Evolutionary conservation across 2,888 invertebrate genomes (phyloP).

Genomic region (Lottia scabra): DNA sequence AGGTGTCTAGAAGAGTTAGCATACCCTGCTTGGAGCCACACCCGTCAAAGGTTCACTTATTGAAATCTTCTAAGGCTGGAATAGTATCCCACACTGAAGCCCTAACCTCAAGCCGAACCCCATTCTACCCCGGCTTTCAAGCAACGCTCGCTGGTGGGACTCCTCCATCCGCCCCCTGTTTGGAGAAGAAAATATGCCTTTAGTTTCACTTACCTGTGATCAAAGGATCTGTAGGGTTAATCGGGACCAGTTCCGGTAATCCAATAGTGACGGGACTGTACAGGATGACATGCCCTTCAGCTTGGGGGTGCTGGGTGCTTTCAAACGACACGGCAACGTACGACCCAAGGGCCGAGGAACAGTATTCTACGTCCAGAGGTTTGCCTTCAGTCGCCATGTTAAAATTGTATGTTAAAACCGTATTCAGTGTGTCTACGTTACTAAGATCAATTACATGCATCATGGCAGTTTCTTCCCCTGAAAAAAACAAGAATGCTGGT

Average conservation of each 20-base stretch:
- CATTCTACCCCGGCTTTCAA: no score
- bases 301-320: background rate
- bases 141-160: no score
- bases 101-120: no score
- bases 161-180: no score
- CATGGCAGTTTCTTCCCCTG: constrained; percentile 13
- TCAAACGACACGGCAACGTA: constrained; percentile 11
- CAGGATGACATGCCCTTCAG: constrained; percentile 8
- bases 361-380: constrained; percentile 13
- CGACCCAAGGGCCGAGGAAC: background rate
- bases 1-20: no score
- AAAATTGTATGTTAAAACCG: constrained; percentile 1
- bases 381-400: constrained; percentile 2
- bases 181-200: no score
- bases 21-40: no score
- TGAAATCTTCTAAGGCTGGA: no score
- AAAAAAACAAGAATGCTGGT: background rate
- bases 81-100: no score
- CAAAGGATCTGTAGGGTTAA: background rate
- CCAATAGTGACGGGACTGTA: background rate
- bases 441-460: constrained; percentile 6
- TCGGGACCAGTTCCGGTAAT: background rate
- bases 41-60: no score
- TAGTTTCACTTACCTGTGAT: background rate
- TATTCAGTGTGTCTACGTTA: background rate